phyloP scores from a whole-genome alignment of 2,113 vertebrate genomes.

The Ctenomys sociabilis region DNA sequence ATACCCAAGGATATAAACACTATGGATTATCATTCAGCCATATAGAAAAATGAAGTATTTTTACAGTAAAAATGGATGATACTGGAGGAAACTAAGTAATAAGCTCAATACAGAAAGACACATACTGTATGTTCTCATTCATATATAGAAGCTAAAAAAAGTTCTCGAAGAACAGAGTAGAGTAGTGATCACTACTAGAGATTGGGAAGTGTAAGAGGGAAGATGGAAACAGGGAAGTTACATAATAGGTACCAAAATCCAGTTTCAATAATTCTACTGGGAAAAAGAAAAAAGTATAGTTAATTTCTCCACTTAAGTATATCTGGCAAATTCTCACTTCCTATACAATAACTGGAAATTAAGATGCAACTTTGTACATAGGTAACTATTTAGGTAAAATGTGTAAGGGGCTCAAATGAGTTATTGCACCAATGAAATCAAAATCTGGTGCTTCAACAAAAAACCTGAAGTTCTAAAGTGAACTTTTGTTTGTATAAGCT shows the following conservation, averaged over 20 bases:
- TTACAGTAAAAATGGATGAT: not conserved
- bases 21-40: not conserved
- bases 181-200: not conserved
- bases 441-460: not conserved
- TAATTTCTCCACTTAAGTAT: constrained; percentile 18
- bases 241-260: not conserved
- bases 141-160: not conserved
- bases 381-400: not conserved
- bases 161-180: not conserved
- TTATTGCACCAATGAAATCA: not conserved
- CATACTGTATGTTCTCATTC: not conserved
- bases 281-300: not conserved
- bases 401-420: not conserved
- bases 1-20: not conserved
- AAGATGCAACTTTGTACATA: not conserved
- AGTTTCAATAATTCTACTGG: not conserved
- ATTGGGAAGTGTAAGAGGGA: no score
- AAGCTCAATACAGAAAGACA: not conserved
- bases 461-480: not conserved
- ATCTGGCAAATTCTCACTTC: constrained; percentile 22
- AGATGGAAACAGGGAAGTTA: not conserved
- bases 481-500: not conserved
- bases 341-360: constrained; percentile 29
- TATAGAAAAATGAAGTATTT: not conserved
- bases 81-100: not conserved